phyloP scores from a whole-genome alignment of 2,113 vertebrate species.

The Phoenicopterus ruber region DNA sequence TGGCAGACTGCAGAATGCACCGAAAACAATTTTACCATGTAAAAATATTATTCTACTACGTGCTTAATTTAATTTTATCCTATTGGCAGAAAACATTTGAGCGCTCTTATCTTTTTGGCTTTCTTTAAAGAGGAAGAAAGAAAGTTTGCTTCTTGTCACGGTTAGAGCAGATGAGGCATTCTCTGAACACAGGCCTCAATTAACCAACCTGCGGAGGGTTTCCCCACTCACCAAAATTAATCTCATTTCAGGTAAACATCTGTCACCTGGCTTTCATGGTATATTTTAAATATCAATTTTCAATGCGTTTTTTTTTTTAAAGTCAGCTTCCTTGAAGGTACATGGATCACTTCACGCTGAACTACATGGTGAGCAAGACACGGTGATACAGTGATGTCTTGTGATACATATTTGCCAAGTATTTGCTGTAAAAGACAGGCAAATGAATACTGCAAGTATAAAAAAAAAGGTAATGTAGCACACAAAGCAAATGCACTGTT shows the following conservation, averaged over 20 bases:
- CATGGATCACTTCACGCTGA: not conserved
- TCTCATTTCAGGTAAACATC: not conserved
- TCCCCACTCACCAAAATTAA: not conserved
- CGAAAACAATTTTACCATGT: not conserved
- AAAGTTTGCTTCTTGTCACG: not conserved
- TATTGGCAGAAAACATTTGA: not conserved
- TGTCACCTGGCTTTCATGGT: not conserved
- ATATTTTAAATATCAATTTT: not conserved
- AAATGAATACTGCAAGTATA: not conserved
- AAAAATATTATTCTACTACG: not conserved
- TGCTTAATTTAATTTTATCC: not conserved
- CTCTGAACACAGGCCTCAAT: not conserved
- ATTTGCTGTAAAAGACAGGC: not conserved
- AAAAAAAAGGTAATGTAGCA: not conserved
- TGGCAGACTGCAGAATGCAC: not conserved
- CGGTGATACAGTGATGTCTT: not conserved
- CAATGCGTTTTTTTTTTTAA: not conserved
- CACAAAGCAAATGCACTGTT: not conserved
- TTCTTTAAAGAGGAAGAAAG: not conserved
- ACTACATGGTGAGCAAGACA: not conserved
- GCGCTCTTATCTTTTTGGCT: not conserved
- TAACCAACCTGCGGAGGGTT: not conserved
- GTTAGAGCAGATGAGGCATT: not conserved
- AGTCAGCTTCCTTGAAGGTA: not conserved
- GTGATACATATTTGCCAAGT: not conserved